Conservation (phyloP, 30 jellyfish, hydroid and myxozoan species). For the Aurelia aurita complex sp. Pacific region DNA sequence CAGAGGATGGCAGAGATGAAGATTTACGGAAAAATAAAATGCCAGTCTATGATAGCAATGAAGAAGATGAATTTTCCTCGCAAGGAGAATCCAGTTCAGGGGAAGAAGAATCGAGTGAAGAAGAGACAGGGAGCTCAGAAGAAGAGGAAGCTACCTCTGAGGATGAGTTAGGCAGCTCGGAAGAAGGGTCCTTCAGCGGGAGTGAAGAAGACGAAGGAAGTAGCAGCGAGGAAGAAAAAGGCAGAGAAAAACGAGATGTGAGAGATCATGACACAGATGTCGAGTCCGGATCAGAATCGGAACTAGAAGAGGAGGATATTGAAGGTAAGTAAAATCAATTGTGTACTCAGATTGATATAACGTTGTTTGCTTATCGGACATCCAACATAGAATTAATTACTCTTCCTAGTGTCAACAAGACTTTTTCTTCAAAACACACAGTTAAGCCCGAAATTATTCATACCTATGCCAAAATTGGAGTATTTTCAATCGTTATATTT, state of each 20-base stretch:
- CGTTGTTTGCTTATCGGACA: too few species aligned
- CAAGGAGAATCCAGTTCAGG: too few species aligned
- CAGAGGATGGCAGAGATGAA: background rate
- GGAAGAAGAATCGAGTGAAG: background rate
- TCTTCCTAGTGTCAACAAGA: too few species aligned
- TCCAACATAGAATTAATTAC: too few species aligned
- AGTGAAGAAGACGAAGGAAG: conserved; percentile 3
- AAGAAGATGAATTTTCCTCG: background rate
- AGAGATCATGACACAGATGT: background rate
- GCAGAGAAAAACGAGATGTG: background rate
- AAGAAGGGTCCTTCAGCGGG: background rate
- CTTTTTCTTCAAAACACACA: too few species aligned
- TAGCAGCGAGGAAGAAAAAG: background rate
- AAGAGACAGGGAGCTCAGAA: background rate
- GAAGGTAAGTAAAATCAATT: too few species aligned
- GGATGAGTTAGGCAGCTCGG: background rate
- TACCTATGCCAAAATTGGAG: too few species aligned
- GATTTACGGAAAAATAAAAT: too few species aligned
- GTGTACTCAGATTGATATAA: too few species aligned
- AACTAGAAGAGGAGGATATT: background rate
- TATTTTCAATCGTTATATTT: too few species aligned
- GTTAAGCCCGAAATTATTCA: too few species aligned
- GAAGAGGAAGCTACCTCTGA: background rate
- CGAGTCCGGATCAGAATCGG: background rate
- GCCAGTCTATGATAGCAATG: too few species aligned